These are phyloP conservation scores for Epinephelus lanceolatus DNA, from an alignment of 2,113 vertebrate species.

Conservation along the genomic window DNA sequence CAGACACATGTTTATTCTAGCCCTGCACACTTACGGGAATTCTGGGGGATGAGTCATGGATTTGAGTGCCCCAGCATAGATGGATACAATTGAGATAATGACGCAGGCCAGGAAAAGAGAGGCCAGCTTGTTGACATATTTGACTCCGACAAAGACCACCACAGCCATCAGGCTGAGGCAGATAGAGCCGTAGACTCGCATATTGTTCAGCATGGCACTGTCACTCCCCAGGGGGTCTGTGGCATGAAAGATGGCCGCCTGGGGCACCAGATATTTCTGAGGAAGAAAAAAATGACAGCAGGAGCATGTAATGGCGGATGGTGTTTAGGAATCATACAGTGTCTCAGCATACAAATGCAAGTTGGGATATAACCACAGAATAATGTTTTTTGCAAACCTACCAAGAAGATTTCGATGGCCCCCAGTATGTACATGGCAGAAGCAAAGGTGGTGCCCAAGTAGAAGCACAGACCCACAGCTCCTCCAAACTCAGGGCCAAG, in stretches of 20 bases:
- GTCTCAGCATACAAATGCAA: not conserved
- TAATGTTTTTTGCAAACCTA: slow-evolving; percentile 78
- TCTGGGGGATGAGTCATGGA: slow-evolving; percentile 94
- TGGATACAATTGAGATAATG: slow-evolving; percentile 97
- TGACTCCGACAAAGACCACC: slow-evolving; percentile 97
- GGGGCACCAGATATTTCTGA: slow-evolving; percentile 95
- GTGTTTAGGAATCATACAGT: not conserved
- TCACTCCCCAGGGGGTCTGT: slow-evolving; percentile 86
- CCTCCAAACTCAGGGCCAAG: slow-evolving; percentile 98
- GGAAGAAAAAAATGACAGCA: slow-evolving; percentile 22
- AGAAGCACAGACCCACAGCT: slow-evolving; percentile 97
- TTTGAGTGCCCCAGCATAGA: slow-evolving; percentile 96
- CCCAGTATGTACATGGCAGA: slow-evolving; percentile 98
- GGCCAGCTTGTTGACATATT: slow-evolving; percentile 98
- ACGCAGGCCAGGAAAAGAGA: slow-evolving; percentile 98
- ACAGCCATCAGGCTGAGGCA: slow-evolving; percentile 96
- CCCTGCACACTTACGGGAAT: slow-evolving; percentile 91
- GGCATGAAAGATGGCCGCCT: slow-evolving; percentile 93
- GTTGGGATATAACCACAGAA: not conserved
- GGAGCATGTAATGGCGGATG: not conserved
- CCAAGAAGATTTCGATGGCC: slow-evolving; percentile 97
- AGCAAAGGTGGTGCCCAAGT: slow-evolving; percentile 97
- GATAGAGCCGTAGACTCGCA: slow-evolving; percentile 95
- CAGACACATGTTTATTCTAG: slow-evolving; percentile 5
- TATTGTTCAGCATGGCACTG: slow-evolving; percentile 94